Evolutionary conservation across 2,888 invertebrate species (phyloP).

Genomic region (Autographa pulchrina): DNA sequence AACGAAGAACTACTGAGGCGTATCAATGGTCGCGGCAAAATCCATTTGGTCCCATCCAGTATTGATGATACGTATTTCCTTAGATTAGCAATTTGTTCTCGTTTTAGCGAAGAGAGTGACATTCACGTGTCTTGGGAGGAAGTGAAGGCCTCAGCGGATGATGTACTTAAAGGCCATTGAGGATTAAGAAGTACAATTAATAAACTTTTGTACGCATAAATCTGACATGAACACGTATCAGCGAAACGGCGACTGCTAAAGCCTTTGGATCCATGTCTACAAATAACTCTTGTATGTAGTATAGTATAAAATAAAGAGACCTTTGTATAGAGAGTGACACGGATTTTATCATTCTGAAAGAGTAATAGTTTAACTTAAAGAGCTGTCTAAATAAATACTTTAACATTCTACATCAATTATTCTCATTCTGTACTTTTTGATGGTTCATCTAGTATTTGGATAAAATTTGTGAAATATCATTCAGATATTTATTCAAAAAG

Average conservation of each 20-base stretch:
- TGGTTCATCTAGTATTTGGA: no score
- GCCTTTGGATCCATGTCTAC: neutral
- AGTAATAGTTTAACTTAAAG: no score
- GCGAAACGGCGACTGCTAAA: neutral
- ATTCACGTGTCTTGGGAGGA: conserved; percentile 97
- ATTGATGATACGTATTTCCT: conserved; percentile 95
- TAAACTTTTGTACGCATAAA: conserved; percentile 6
- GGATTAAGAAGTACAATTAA: neutral
- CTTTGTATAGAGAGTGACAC: no score
- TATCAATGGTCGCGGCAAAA: conserved; percentile 96
- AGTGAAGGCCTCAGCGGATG: conserved; percentile 93
- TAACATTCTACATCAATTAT: no score
- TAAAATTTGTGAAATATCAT: no score
- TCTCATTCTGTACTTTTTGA: no score
- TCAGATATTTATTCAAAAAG: no score
- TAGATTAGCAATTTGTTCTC: conserved; percentile 96
- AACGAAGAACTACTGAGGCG: conserved; percentile 95
- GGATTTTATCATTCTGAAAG: no score
- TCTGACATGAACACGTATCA: neutral
- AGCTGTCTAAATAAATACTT: no score
- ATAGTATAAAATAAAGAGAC: no score
- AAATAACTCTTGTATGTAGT: neutral
- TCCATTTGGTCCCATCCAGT: conserved; percentile 97
- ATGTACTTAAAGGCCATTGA: conserved; percentile 85
- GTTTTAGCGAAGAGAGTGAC: conserved; percentile 94